A percentile compares a stretch with the other conserved stretches of the same genome.
Evolutionary conservation across 2,797 vertebrate species (phyloP).

Genomic region (Myioborus melanocephalus): DNA sequence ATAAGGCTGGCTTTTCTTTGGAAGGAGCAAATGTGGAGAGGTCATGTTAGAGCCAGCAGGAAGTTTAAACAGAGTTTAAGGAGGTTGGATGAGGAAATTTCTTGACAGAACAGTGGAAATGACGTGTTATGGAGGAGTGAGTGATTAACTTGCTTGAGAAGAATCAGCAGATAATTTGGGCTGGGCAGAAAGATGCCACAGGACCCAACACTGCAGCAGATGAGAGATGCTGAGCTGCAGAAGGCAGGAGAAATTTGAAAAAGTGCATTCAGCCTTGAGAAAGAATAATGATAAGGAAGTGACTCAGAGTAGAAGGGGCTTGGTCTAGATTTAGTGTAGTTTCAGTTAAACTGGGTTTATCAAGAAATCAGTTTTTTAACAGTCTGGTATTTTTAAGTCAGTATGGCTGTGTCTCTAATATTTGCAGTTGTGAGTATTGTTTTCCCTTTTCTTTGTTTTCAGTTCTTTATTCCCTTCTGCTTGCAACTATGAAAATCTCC

Average conservation of each 20-base stretch:
- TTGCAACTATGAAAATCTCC: background rate
- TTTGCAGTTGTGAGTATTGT: background rate
- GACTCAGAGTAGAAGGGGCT: background rate
- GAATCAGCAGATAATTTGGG: background rate
- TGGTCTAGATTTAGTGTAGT: background rate
- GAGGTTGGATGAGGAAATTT: background rate
- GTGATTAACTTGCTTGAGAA: background rate
- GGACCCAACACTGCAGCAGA: background rate
- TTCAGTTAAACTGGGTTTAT: background rate
- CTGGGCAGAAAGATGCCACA: background rate
- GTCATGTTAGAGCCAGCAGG: background rate
- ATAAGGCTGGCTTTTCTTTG: background rate
- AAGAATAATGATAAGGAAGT: background rate
- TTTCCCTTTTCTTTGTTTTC: background rate
- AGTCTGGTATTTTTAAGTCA: background rate
- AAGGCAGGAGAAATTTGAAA: background rate
- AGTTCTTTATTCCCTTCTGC: background rate
- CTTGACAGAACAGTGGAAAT: background rate
- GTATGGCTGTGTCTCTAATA: background rate
- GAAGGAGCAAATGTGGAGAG: background rate
- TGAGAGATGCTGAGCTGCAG: background rate
- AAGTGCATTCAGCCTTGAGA: background rate
- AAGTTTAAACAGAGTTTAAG: slow-evolving; percentile 17
- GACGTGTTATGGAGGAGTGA: background rate
- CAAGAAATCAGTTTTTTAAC: background rate